Percentiles rank a stretch among this genome's conserved stretches.
phyloP scores from a whole-genome alignment of 2,797 vertebrate genomes.

The Sebastiscus tertius region DNA sequence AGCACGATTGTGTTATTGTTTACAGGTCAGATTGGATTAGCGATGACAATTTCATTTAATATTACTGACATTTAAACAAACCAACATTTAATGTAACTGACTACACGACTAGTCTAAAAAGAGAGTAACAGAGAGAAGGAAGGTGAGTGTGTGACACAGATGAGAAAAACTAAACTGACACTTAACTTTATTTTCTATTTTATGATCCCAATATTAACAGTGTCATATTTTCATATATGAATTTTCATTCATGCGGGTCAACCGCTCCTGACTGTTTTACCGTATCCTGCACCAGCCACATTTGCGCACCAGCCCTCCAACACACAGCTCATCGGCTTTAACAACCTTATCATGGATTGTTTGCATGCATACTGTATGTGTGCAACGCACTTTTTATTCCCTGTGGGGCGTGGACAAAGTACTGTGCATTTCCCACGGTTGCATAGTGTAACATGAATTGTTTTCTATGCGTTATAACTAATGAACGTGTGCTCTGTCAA shows the following conservation, averaged over 20 bases:
- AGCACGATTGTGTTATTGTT: no score
- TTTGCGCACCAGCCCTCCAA: not conserved
- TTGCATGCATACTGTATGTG: not conserved
- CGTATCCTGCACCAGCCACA: not conserved
- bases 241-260: not conserved
- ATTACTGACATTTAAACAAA: conserved; percentile 34
- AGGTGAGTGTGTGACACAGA: conserved; percentile 11
- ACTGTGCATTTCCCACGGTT: not conserved
- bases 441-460: conserved; percentile 1
- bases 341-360: not conserved
- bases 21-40: conserved; percentile 8
- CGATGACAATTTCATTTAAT: conserved; percentile 11
- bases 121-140: not conserved
- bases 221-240: not conserved
- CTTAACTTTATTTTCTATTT: conserved; percentile 7
- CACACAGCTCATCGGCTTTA: not conserved
- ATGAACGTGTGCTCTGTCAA: not conserved
- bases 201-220: not conserved
- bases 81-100: conserved; percentile 4
- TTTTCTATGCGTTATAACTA: conserved; percentile 7
- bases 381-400: not conserved
- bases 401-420: not conserved
- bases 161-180: not conserved
- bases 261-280: not conserved
- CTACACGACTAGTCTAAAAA: conserved; percentile 6